Evolutionary conservation across 1,140 invertebrate genomes (phyloP).

Genomic region (Meteorus sp.): DNA sequence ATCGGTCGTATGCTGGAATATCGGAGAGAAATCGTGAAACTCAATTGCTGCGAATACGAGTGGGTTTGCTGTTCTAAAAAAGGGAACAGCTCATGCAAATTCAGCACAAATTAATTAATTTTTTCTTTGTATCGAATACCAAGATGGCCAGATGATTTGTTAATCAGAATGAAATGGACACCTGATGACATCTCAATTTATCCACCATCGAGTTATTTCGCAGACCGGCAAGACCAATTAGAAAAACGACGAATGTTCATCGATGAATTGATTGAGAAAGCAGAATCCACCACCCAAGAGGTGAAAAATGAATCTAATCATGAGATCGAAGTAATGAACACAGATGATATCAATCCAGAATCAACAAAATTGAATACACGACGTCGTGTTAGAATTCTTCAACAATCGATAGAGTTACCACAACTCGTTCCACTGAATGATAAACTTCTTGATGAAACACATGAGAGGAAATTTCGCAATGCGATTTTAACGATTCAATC

Average conservation of each 20-base stretch:
- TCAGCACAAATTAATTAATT: background rate
- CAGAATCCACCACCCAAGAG: too few relatives aligned
- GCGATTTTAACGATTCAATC: slow-evolving; percentile 58
- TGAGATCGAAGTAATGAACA: too few relatives aligned
- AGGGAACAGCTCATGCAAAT: background rate
- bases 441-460: slow-evolving; percentile 15
- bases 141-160: slow-evolving; percentile 65
- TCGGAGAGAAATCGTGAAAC: slow-evolving; percentile 40
- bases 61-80: slow-evolving; percentile 27
- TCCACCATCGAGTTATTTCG: slow-evolving; percentile 37
- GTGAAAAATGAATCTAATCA: too few relatives aligned
- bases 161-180: slow-evolving; percentile 63
- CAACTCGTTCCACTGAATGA: too few relatives aligned
- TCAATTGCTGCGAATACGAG: slow-evolving; percentile 40
- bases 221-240: slow-evolving; percentile 29
- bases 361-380: too few relatives aligned
- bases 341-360: too few relatives aligned
- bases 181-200: slow-evolving; percentile 49
- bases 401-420: too few relatives aligned
- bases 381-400: too few relatives aligned
- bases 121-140: too few relatives aligned
- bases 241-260: slow-evolving; percentile 31
- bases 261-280: slow-evolving; percentile 23
- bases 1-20: slow-evolving; percentile 52
- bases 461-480: slow-evolving; percentile 32